A percentile compares a stretch with the other conserved stretches of the same genome.
Conservation (phyloP, 2,797 vertebrate genomes). For the Catharus ustulatus region DNA sequence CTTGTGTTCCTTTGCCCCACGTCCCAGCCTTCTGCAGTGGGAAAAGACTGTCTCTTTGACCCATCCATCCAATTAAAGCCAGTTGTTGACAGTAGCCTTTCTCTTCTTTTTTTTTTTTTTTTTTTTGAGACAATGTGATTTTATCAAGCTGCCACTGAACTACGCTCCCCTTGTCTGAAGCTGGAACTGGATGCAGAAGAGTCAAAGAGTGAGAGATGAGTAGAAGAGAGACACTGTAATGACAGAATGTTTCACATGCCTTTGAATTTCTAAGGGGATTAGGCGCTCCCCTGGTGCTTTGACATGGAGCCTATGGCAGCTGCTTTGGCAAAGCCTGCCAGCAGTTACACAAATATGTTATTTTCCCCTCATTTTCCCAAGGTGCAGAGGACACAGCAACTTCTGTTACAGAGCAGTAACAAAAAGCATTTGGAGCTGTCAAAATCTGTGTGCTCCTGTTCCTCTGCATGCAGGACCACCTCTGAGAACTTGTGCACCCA, state of each 20-base stretch:
- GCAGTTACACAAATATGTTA: constrained; percentile 39
- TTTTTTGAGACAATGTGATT: constrained; percentile 2
- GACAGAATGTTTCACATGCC: constrained; percentile 57
- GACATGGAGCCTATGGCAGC: constrained; percentile 39
- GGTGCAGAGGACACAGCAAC: constrained; percentile 44
- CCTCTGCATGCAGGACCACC: not conserved
- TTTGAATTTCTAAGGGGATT: constrained; percentile 65
- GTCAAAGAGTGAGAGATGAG: constrained; percentile 49
- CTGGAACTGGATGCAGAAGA: constrained; percentile 50
- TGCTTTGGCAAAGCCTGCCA: constrained; percentile 51
- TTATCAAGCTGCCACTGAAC: not conserved
- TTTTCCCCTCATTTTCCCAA: constrained; percentile 47
- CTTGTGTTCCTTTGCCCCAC: not conserved
- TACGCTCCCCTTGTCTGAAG: constrained; percentile 27
- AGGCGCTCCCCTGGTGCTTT: constrained; percentile 38
- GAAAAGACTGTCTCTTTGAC: constrained; percentile 39
- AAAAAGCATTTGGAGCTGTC: not conserved
- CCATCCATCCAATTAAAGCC: constrained; percentile 17
- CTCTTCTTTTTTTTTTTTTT: not conserved
- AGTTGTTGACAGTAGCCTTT: constrained; percentile 32
- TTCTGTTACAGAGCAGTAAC: not conserved
- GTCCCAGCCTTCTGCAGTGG: constrained; percentile 4
- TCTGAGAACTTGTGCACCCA: not conserved
- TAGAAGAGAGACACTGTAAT: constrained; percentile 45
- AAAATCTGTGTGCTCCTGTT: not conserved